These are phyloP conservation scores for Caranx melampygus DNA, from an alignment of 2,113 vertebrate genomes.

Conservation along the genomic window DNA sequence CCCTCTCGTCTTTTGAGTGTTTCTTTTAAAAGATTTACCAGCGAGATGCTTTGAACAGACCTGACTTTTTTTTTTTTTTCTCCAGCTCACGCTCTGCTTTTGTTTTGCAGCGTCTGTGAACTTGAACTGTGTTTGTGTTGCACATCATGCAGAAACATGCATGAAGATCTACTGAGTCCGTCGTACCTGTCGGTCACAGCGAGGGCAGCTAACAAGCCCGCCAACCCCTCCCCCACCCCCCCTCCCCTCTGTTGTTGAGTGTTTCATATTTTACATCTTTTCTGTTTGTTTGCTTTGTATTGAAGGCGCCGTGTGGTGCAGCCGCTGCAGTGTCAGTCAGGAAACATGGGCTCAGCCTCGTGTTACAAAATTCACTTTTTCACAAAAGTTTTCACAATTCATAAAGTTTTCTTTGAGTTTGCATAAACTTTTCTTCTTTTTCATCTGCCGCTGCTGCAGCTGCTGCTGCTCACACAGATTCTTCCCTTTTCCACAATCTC, in stretches of 20 bases:
- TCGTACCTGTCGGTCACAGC: neutral
- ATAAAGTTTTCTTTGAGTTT: slow-evolving; percentile 9
- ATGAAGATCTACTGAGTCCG: neutral
- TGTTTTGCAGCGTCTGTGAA: neutral
- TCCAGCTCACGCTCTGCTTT: slow-evolving; percentile 11
- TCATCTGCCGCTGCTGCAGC: too few species aligned
- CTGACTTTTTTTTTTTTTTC: neutral
- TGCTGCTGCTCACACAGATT: slow-evolving; percentile 25
- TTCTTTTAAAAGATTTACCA: slow-evolving; percentile 21
- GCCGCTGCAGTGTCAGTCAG: neutral
- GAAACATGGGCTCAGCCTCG: neutral
- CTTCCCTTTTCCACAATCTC: slow-evolving; percentile 45
- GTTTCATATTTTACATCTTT: neutral
- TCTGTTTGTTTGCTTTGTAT: neutral
- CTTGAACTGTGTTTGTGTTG: neutral
- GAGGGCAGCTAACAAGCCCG: neutral
- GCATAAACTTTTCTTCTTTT: neutral
- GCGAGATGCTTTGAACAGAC: neutral
- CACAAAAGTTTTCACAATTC: slow-evolving; percentile 14
- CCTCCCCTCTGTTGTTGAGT: neutral
- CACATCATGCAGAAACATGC: neutral
- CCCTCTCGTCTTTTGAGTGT: neutral
- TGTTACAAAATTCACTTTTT: slow-evolving; percentile 15
- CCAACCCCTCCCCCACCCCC: too few species aligned
- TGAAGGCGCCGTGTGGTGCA: too few species aligned